Conservation (phyloP, 2,888 invertebrate species). For the Timandra comae region DNA sequence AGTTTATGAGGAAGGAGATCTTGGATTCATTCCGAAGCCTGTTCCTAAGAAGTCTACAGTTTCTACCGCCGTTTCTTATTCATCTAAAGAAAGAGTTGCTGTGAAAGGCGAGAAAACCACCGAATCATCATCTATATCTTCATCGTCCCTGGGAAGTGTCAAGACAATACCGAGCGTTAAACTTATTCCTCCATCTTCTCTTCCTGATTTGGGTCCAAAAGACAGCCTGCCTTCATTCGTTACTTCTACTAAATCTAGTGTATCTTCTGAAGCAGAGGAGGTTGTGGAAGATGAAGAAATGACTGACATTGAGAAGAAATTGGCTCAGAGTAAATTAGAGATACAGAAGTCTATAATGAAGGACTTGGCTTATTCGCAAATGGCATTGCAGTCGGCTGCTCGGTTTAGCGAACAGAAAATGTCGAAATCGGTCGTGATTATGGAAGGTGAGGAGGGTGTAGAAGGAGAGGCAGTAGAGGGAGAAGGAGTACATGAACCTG, state of each 20-base stretch:
- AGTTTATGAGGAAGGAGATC: slow-evolving; percentile 79
- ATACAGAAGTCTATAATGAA: slow-evolving; percentile 60
- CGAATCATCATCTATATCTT: slow-evolving; percentile 19
- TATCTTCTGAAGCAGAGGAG: slow-evolving; percentile 19
- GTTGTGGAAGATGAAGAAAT: slow-evolving; percentile 29
- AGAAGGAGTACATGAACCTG: slow-evolving; percentile 6
- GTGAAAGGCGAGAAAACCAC: slow-evolving; percentile 16
- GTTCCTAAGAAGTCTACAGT: slow-evolving; percentile 32
- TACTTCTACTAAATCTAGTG: slow-evolving; percentile 46
- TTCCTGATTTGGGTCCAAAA: slow-evolving; percentile 29
- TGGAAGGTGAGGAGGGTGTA: slow-evolving; percentile 10
- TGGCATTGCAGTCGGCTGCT: slow-evolving; percentile 31
- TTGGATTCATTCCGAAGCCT: slow-evolving; percentile 80
- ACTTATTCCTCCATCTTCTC: slow-evolving; percentile 38
- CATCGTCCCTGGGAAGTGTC: slow-evolving; percentile 43
- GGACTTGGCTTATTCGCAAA: slow-evolving; percentile 50
- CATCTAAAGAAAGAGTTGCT: no score
- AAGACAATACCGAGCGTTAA: slow-evolving; percentile 56
- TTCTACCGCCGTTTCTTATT: slow-evolving; percentile 15
- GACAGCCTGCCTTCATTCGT: slow-evolving; percentile 57
- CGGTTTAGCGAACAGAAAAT: slow-evolving; percentile 23
- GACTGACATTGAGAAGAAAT: slow-evolving; percentile 38
- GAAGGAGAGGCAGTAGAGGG: slow-evolving; percentile 6
- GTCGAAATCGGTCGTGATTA: slow-evolving; percentile 30
- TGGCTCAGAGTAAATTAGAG: slow-evolving; percentile 52